Evolutionary conservation across 2,888 invertebrate genomes (phyloP), one percentile per base, ranked within the genome.

Genomic region (Philereme transversata): DNA sequence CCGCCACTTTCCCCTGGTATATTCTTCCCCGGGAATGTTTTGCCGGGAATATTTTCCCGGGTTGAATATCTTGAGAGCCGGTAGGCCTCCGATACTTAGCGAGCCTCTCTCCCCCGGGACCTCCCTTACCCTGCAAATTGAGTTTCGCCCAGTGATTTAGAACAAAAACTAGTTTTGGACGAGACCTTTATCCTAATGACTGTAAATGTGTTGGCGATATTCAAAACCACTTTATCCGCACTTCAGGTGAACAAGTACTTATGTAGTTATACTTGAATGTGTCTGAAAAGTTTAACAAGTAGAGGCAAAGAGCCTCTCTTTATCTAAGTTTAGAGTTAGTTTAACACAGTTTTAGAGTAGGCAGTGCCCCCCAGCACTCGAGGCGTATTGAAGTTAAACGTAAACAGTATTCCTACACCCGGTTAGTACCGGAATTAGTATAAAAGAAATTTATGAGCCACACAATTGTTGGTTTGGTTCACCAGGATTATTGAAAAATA

Each of bases 81-180:
- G 79, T 78, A 76, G 79, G 77, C 78, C 75, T 71, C 72, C 73
- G 77, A 74, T 77, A 74, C 81, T 79, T 78, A 79, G 77, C 69
- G 75, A 62, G 72, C 69, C 73, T 67, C 69, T 66, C 70, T 73
- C 84, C 78, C 82, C 65, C 43, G 82, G 78, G 81, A 75, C 73
- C 75, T 71, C 73, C 75, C 75, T 80, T 77, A 77, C 81, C 81
- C 79, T 76, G 75, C 78, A 84, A 87, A 88, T 87, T 84, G 84
- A 86, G 86, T 87, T 86, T 80, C 77, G 73, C 77, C 76, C 81
- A 84, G 84, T 85, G 87, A 88, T 85, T 87, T 82, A 83, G 79
- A 82, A 83, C 82, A 80, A 82, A 81, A 84, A 84, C 81, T 82
- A 79, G 79, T 83, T 81, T 78, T 76, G 73, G 75, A 68, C 73